A percentile compares a stretch with the other conserved stretches of the same genome.
Evolutionary conservation across 1,140 invertebrate species (phyloP).

Genomic region (Heliconius hermathena): DNA sequence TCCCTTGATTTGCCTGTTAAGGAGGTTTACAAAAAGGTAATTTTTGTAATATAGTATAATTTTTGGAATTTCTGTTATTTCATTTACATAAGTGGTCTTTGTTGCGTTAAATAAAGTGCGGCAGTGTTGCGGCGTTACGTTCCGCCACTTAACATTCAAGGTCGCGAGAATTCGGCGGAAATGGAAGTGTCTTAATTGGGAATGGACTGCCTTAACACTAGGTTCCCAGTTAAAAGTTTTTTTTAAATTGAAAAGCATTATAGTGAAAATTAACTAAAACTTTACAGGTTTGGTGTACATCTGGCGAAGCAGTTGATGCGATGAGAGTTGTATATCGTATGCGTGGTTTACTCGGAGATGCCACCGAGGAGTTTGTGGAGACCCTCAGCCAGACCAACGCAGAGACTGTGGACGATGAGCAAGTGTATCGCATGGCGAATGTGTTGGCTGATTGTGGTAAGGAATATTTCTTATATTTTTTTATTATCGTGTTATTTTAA

Average conservation of each 20-base stretch:
- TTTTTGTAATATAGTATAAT: no score
- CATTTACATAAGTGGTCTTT: no score
- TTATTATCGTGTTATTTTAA: background rate
- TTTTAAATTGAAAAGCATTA: no score
- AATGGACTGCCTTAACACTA: no score
- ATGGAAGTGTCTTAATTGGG: no score
- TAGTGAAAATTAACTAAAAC: background rate
- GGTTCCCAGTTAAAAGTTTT: no score
- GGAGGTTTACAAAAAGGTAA: constrained; percentile 92
- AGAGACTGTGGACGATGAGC: constrained; percentile 96
- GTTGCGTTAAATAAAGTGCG: no score
- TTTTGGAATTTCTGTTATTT: background rate
- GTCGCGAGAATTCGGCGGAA: no score
- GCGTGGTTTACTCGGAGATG: constrained; percentile 97
- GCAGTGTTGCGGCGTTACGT: no score
- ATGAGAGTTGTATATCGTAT: constrained; percentile 99
- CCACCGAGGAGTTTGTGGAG: constrained; percentile 99
- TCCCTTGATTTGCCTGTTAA: constrained; percentile 97
- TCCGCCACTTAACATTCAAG: no score
- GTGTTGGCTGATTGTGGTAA: constrained; percentile 83
- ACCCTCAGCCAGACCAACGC: constrained; percentile 93
- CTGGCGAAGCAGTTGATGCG: constrained; percentile 93
- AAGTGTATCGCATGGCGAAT: constrained; percentile 88
- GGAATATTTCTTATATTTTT: constrained; percentile 16
- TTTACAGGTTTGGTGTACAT: constrained; percentile 89